Evolutionary conservation across 2,113 vertebrate species (phyloP).

Genomic region (Oreochromis tanganicae): DNA sequence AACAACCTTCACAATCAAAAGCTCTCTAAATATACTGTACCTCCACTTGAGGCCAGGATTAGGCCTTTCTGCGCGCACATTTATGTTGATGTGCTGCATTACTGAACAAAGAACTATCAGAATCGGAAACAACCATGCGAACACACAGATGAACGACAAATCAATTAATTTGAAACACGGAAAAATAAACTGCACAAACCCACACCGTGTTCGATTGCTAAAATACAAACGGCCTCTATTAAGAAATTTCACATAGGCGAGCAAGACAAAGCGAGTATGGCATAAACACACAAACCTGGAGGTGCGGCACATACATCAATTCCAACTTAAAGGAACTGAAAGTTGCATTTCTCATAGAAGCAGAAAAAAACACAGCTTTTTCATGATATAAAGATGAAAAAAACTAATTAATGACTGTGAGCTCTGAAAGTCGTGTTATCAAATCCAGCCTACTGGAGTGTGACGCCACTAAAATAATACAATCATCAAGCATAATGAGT

Average conservation of each 20-base stretch:
- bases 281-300: not conserved
- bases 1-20: slow-evolving; percentile 65
- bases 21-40: slow-evolving; percentile 66
- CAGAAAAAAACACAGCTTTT: not conserved
- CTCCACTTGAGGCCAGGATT: slow-evolving; percentile 75
- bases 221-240: not conserved
- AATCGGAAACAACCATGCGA: slow-evolving; percentile 62
- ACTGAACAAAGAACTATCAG: slow-evolving; percentile 68
- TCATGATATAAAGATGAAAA: not conserved
- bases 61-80: slow-evolving; percentile 64
- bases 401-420: slow-evolving; percentile 42
- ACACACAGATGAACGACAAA: slow-evolving; percentile 67
- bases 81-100: slow-evolving; percentile 65
- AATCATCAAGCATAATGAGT: slow-evolving; percentile 64
- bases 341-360: slow-evolving; percentile 21
- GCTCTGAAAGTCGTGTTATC: slow-evolving; percentile 52
- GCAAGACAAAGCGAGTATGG: not conserved
- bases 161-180: slow-evolving; percentile 66
- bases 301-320: not conserved
- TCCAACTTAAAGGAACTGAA: not conserved
- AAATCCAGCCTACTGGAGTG: slow-evolving; percentile 39
- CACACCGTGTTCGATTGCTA: slow-evolving; percentile 1
- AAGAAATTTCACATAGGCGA: not conserved
- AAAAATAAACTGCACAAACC: slow-evolving; percentile 31
- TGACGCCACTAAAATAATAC: slow-evolving; percentile 64